Base-by-base conservation (phyloP, 2,797 vertebrate species). In the Coregonus sp. region DNA sequence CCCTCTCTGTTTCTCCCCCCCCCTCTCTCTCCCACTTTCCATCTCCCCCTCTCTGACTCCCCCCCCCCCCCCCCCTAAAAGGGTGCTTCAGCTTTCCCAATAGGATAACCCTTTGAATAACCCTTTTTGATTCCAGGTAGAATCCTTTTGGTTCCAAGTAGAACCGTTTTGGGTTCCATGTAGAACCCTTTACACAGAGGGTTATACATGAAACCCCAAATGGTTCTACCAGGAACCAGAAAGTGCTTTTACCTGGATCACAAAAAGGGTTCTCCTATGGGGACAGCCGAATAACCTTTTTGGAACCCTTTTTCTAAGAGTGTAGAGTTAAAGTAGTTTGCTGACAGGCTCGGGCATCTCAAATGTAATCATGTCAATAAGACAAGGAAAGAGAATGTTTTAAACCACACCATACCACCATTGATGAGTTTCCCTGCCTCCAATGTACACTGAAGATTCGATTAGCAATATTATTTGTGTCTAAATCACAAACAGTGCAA, bases 91-190 rank as follows among this genome's bases (percentile, higher is more conserved):
- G 40, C 40, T 47, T 94, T 96, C 89, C 93, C 95, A 71, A 92
- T 90, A 47, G 59, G 95, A 95, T 1, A 95, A 95, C 82, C 93
- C 95, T 93, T 98, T 97, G 40, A 47, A 47, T 47, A 47, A 47
- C 40, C 2, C 9, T 47, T 47, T 47, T 47, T 3, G 40, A 9
- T 11, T 47, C 40, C 40, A 47, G 40, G 2, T 47, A 47, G 9
- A 47, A 47, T 47, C 0, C 11, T 11, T 47, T 47, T 11, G 9
- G 40, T 47, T 47, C 9, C 40, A 47, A 47, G 9, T 11, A 47
- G 40, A 47, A 47, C 40, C 2, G 40, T 47, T 47, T 47, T 9
- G 40, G 40, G 9, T 47, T 47, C 9, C 40, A 47, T 11, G 40
- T 47, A 47, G 40, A 47, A 47, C 40, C 40, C 40, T 47, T 47